Base-by-base conservation (phyloP, 2,797 vertebrate species). In the Anguilla pacifica region DNA sequence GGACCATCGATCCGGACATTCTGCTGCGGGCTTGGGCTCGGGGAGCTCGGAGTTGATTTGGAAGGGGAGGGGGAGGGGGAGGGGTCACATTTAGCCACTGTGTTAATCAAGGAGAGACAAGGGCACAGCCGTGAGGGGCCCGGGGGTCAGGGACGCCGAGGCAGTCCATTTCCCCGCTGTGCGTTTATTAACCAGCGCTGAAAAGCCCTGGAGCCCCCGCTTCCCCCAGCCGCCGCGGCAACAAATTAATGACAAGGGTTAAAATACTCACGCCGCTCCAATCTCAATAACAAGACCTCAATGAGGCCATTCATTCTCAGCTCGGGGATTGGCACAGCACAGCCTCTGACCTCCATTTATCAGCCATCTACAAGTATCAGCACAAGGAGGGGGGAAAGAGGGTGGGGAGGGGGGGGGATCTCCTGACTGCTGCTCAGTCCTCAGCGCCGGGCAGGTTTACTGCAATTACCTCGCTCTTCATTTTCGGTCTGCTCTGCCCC, bases 101-200 rank as follows among this genome's bases (percentile, higher is more conserved):
- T 79, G 88, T 91, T 92, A 92, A 90, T 91, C 91, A 92, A 90
- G 88, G 88, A 81, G 85, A 89, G 89, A 86, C 88, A 89, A 86
- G 89, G 88, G 88, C 88, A 85, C 55, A 72, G 86, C 61, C 70
- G 61, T 53, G 70, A 70, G 59, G 61, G 89, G 84, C 89, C 89
- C 86, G 19, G 83, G 87, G 88, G 90, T 91, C 90, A 90, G 57
- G 82, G 79, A 46, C 55, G 11, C 35, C 7, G n/a, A 86, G 88
- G 86, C 43, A 6, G 86, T 88, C 84, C 46, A 85, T 89, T 89
- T 83, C 87, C 88, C 83, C 17, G 64, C 79, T n/a, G 85, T 9
- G 64, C 70, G 87, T 88, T 93, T 92, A 89, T 91, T 91, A 91
- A 87, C 86, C 46, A 53, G 61, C 55, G 39, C 84, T 88, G 86